phyloP scores from a whole-genome alignment of 2,797 vertebrate genomes.

The Muscicapa striata region DNA sequence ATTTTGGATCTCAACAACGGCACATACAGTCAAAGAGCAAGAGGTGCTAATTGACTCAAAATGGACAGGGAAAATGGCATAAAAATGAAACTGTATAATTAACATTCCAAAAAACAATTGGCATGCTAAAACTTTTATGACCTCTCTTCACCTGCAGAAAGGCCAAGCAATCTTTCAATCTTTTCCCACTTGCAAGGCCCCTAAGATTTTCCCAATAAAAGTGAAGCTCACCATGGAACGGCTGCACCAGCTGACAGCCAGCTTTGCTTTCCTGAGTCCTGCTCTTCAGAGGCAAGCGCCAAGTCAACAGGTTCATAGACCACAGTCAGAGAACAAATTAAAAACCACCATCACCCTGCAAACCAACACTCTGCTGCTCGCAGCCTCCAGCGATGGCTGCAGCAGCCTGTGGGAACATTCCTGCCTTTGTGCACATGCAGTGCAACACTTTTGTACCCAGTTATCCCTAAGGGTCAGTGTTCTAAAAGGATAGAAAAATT shows the following conservation, averaged over 20 bases:
- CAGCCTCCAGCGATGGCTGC: not conserved
- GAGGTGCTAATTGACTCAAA: not conserved
- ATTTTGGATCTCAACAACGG: not conserved
- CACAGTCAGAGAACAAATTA: not conserved
- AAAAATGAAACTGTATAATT: not conserved
- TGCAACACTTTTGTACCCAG: no score
- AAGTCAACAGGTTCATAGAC: not conserved
- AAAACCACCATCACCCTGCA: not conserved
- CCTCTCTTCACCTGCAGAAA: not conserved
- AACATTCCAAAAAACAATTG: not conserved
- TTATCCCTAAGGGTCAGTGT: not conserved
- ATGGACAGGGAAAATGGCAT: not conserved
- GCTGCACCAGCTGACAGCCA: not conserved
- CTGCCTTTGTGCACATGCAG: accelerated
- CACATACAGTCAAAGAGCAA: not conserved
- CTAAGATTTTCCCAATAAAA: not conserved
- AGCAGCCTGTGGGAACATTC: not conserved
- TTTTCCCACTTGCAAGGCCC: not conserved
- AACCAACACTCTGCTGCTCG: accelerated
- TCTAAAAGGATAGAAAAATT: not conserved
- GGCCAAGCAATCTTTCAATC: not conserved
- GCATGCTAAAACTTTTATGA: not conserved
- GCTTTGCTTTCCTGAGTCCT: not conserved
- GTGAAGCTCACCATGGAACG: accelerated
- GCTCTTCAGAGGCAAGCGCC: not conserved